phyloP scores from a whole-genome alignment of 2,888 invertebrate genomes.

The Limenitis camilla region DNA sequence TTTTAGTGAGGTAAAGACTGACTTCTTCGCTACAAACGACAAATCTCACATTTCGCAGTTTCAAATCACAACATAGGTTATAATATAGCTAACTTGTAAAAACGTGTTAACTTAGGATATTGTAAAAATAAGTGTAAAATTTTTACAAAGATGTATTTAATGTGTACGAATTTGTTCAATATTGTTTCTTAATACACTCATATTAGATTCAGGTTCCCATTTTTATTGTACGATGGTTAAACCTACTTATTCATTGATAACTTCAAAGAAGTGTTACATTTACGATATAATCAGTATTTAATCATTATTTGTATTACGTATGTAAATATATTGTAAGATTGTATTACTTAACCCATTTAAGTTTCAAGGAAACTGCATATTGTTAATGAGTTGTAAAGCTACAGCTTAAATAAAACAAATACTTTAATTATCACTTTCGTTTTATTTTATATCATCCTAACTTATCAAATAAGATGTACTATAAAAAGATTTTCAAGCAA shows the following conservation, averaged over 20 bases:
- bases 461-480: background rate
- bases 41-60: conserved; percentile 27
- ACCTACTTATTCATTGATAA: conserved; percentile 28
- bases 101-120: conserved; percentile 17
- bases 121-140: conserved; percentile 18
- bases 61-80: conserved; percentile 21
- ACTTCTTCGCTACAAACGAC: conserved; percentile 36
- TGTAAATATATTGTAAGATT: conserved; percentile 49
- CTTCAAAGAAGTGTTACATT: conserved; percentile 56
- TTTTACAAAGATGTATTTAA: conserved; percentile 16
- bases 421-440: conserved; percentile 38
- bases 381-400: conserved; percentile 65
- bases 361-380: conserved; percentile 67
- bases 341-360: conserved; percentile 41
- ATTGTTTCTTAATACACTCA: conserved; percentile 7
- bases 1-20: conserved; percentile 71
- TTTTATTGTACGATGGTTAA: conserved; percentile 14
- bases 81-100: conserved; percentile 26
- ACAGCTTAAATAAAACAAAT: conserved; percentile 65
- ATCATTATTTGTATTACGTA: conserved; percentile 34
- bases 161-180: conserved; percentile 1
- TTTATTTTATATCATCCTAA: conserved; percentile 12
- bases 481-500: too few relatives aligned
- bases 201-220: conserved; percentile 4
- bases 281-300: conserved; percentile 37